phyloP scores from a whole-genome alignment of 2,113 vertebrate species.

The Condylura cristata region DNA sequence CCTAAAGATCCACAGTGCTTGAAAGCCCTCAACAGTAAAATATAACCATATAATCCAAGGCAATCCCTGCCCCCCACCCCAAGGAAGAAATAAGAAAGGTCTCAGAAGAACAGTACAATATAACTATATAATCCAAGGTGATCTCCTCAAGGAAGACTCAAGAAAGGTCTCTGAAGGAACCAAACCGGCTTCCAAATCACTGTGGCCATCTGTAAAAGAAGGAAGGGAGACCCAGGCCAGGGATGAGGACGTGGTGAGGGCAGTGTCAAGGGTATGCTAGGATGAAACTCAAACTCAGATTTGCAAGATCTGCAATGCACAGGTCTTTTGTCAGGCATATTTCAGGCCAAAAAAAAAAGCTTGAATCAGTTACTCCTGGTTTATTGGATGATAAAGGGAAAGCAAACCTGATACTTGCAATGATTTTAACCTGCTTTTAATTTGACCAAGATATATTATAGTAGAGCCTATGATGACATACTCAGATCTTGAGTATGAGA shows the following conservation, averaged over 20 bases:
- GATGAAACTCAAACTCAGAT: not conserved
- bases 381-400: slow-evolving; percentile 4
- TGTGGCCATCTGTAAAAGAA: not conserved
- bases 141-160: not conserved
- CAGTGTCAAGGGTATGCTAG: not conserved
- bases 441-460: not conserved
- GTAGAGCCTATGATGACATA: not conserved
- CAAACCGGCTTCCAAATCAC: not conserved
- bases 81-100: not conserved
- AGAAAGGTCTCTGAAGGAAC: not conserved
- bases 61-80: too few species aligned
- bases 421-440: not conserved
- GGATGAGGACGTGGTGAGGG: not conserved
- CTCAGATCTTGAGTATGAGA: not conserved
- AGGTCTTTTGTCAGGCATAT: not conserved
- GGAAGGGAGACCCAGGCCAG: not conserved
- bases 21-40: not conserved
- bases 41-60: not conserved
- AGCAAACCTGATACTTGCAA: not conserved
- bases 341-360: not conserved
- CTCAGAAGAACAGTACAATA: not conserved
- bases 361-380: not conserved
- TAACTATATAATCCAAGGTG: not conserved
- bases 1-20: not conserved
- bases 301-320: not conserved